A percentile compares a stretch with the other conserved stretches of the same genome.
Evolutionary conservation across 2,113 vertebrate species (phyloP).

Genomic region (Dasyornis broadbenti): DNA sequence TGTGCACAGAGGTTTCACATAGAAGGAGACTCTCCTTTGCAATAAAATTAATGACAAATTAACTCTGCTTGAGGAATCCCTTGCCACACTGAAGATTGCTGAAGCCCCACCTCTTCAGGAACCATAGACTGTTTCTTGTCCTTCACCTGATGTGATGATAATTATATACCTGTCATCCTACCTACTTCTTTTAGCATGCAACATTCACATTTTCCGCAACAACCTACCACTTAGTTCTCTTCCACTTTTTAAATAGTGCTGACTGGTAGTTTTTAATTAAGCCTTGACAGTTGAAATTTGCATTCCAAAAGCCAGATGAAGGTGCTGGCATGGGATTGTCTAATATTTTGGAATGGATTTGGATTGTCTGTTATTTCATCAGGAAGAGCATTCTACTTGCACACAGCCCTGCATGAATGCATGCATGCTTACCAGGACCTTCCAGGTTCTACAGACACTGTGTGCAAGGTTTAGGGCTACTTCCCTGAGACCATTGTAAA

Average conservation of each 20-base stretch:
- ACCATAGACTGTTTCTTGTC: constrained; percentile 55
- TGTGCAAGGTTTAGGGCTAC: neutral
- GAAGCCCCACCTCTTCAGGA: constrained; percentile 44
- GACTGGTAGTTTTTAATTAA: constrained; percentile 79
- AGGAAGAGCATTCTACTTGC: neutral
- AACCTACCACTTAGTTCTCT: constrained; percentile 77
- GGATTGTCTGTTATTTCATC: constrained; percentile 40
- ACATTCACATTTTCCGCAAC: constrained; percentile 53
- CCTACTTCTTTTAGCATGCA: constrained; percentile 63
- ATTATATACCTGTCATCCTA: constrained; percentile 77
- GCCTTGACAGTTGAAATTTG: constrained; percentile 76
- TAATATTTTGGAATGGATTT: constrained; percentile 15
- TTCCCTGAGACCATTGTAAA: neutral
- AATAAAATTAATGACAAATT: constrained; percentile 54
- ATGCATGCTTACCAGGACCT: neutral
- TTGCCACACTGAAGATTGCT: constrained; percentile 12
- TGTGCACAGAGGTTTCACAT: neutral
- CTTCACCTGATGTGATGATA: constrained; percentile 63
- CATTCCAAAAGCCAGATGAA: constrained; percentile 75
- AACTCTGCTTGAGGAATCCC: constrained; percentile 41
- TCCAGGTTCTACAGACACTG: neutral
- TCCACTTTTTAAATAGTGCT: constrained; percentile 74
- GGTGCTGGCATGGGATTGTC: constrained; percentile 45
- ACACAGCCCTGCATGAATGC: neutral
- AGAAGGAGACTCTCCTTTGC: constrained; percentile 24